phyloP scores from a whole-genome alignment of 2,113 vertebrate species.

The Cettia cetti region DNA sequence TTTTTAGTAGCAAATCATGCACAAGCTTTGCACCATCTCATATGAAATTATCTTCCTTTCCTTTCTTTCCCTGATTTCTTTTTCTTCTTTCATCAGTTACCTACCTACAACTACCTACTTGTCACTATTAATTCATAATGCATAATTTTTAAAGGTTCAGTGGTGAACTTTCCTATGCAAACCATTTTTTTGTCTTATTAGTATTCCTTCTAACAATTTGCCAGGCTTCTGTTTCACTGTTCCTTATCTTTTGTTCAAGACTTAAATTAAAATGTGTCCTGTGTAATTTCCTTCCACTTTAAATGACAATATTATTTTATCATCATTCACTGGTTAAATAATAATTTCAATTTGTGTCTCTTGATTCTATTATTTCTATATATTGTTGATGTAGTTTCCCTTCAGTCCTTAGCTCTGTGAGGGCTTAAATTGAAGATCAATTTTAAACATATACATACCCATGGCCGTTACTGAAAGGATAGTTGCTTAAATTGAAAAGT shows the following conservation, averaged over 20 bases:
- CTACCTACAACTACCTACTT: neutral
- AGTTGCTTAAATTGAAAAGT: neutral
- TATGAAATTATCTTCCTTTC: neutral
- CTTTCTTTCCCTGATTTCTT: neutral
- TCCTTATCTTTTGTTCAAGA: neutral
- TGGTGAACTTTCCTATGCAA: neutral
- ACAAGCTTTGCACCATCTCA: neutral
- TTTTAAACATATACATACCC: neutral
- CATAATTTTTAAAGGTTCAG: neutral
- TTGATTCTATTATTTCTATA: neutral
- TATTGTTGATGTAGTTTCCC: neutral
- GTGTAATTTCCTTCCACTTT: neutral
- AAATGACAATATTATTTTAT: neutral
- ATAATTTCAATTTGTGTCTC: neutral
- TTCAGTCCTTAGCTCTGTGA: neutral
- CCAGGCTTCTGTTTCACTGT: neutral
- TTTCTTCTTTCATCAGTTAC: neutral
- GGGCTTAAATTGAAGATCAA: neutral
- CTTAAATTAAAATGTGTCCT: neutral
- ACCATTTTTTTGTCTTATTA: neutral
- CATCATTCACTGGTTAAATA: neutral
- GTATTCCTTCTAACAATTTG: neutral
- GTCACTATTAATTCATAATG: neutral
- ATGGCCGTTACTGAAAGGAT: neutral
- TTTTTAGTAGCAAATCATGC: neutral